phyloP scores from a whole-genome alignment of 2,797 vertebrate species.

The Eremophila alpestris region DNA sequence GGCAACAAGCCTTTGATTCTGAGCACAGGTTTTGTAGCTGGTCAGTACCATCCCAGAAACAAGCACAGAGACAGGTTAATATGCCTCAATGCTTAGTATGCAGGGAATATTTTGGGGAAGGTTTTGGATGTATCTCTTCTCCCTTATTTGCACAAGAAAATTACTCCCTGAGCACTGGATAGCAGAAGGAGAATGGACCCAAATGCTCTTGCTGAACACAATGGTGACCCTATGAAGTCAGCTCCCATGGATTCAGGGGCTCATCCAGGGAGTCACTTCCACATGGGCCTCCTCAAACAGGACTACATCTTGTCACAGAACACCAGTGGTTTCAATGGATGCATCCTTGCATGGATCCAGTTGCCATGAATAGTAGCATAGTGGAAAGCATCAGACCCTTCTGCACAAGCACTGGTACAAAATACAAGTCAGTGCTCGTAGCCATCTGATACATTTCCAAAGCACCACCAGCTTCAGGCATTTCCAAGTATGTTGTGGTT shows the following conservation, averaged over 20 bases:
- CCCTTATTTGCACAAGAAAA: background rate
- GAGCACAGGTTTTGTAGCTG: background rate
- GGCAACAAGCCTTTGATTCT: background rate
- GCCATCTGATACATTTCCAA: background rate
- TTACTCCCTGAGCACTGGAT: background rate
- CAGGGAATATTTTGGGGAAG: background rate
- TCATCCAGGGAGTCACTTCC: background rate
- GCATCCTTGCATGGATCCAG: background rate
- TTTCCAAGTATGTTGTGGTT: background rate
- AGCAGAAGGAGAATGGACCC: background rate
- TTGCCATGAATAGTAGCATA: background rate
- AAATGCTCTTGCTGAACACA: background rate
- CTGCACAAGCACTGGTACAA: background rate
- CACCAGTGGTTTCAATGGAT: background rate
- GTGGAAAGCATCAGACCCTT: background rate
- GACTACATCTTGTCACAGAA: background rate
- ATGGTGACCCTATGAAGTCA: background rate
- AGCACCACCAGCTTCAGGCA: background rate
- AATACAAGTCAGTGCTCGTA: background rate
- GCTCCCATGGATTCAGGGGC: background rate
- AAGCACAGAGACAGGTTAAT: background rate
- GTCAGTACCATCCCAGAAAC: background rate
- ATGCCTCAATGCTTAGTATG: background rate
- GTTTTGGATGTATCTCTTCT: background rate
- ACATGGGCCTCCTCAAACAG: background rate